A percentile compares a stretch with the other conserved stretches of the same genome.
Conservation (phyloP, 2,113 vertebrate species). For the Siniperca knerii region DNA sequence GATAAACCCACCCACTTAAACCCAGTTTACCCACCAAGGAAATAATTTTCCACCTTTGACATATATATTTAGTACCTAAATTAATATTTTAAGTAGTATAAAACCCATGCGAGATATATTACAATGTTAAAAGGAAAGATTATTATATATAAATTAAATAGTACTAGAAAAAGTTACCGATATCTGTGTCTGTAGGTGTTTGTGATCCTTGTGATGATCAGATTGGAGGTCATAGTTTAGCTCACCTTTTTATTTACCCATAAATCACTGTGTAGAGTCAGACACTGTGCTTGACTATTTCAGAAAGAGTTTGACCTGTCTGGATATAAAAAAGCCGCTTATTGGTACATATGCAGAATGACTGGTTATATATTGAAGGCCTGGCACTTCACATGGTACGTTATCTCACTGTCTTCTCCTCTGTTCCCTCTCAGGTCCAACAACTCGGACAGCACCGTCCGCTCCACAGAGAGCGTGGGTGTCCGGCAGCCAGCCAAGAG, state of each 20-base stretch:
- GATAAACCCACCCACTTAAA: background rate
- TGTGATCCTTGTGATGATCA: background rate
- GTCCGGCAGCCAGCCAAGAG: slow-evolving; percentile 86
- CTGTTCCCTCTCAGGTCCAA: slow-evolving; percentile 76
- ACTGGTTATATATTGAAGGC: background rate
- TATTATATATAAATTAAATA: background rate
- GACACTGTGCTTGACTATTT: background rate
- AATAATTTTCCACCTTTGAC: background rate
- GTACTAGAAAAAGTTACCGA: background rate
- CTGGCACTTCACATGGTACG: background rate
- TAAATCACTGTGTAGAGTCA: background rate
- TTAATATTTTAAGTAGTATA: background rate
- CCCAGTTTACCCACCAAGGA: background rate
- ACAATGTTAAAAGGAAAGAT: background rate
- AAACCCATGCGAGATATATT: background rate
- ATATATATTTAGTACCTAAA: background rate
- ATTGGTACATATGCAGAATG: background rate
- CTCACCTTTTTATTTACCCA: background rate
- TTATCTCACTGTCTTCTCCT: background rate
- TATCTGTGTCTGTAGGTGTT: background rate
- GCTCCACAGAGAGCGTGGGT: slow-evolving; percentile 77
- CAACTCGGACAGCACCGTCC: slow-evolving; percentile 77
- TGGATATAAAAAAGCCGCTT: background rate
- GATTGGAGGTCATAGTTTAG: background rate
- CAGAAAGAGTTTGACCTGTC: background rate